Evolutionary conservation across 1,140 invertebrate species (phyloP), one percentile per base, ranked within the genome.

Genomic region (Lordiphosa stackelbergi): DNA sequence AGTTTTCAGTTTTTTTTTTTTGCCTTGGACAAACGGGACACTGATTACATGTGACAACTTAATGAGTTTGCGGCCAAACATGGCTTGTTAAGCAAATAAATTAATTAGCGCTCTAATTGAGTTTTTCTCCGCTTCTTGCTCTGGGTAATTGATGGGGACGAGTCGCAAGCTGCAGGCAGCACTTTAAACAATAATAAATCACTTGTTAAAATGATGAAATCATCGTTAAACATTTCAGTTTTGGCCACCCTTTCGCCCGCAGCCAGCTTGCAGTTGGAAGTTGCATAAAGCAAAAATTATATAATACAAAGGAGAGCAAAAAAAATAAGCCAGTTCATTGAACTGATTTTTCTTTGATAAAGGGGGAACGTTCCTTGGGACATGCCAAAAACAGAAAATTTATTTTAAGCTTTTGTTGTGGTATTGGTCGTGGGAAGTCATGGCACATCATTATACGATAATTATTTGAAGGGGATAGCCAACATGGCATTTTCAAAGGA

Each of bases 11-110:
- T 78, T 63, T 53, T 22, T 24, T 38, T 35, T 66, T 57, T 46
- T 5, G 47, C 48, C 37, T 40, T 59, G 35, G 40, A 51, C 68
- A 58, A 64, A 65, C 68, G 53, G 59, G 46, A 62, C 77, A 68
- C 73, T 83, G 77, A 83, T 83, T 83, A 83, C 65, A 83, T 84
- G 77, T 83, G 77, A 83, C 77, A 83, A 84, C 58, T 83, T 83
- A 83, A 83, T 83, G 77, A 83, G 77, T 83, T 83, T 83, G 77
- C 58, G 78, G 77, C 71, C 77, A 83, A 75, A 83, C 75, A 81
- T 72, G 77, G 77, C 63, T 75, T 79, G 75, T 79, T 84, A 68
- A 66, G 73, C 69, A 81, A 81, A 81, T 81, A 81, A 81, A 81
- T 81, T 81, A 83, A 81, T 81, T 81, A 77, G 77, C 55, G 60